These are phyloP conservation scores for Caenorhabditis latens DNA, from an alignment of 1,140 invertebrate species.

Conservation along the genomic window DNA sequence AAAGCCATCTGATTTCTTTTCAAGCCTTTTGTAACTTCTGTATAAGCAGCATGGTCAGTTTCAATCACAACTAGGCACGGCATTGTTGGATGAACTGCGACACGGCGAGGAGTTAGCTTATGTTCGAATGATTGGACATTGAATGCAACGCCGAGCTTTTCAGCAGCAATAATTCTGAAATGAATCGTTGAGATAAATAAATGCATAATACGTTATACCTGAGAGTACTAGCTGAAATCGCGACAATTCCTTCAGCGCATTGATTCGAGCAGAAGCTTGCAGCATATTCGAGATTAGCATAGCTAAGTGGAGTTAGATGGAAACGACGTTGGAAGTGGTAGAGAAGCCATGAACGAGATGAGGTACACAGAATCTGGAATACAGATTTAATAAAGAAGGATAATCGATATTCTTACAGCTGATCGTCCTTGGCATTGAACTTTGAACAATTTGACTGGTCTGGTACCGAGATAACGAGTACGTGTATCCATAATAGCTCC, in stretches of 20 bases:
- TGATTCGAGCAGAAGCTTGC: conserved; percentile 98
- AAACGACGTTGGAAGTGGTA: conserved; percentile 95
- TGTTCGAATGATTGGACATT: conserved; percentile 83
- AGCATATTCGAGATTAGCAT: conserved; percentile 87
- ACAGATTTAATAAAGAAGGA: conserved; percentile 55
- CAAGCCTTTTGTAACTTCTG: conserved; percentile 93
- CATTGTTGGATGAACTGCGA: conserved; percentile 89
- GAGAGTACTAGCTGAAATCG: conserved; percentile 96
- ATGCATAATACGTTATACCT: no score
- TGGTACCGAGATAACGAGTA: conserved; percentile 92
- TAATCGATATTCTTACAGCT: conserved; percentile 82
- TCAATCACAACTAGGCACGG: conserved; percentile 90
- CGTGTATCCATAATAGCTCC: conserved; percentile 96
- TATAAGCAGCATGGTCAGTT: conserved; percentile 98
- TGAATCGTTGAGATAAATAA: no score
- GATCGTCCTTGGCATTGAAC: conserved; percentile 95
- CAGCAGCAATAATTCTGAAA: conserved; percentile 89
- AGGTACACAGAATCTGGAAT: conserved; percentile 89
- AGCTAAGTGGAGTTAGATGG: conserved; percentile 77
- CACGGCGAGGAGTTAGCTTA: conserved; percentile 56
- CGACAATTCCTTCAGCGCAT: conserved; percentile 98
- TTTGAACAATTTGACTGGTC: conserved; percentile 94
- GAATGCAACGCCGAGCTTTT: conserved; percentile 97
- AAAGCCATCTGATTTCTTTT: conserved; percentile 85
- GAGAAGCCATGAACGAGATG: conserved; percentile 96